Evolutionary conservation across 1,140 invertebrate genomes (phyloP), one percentile per base, ranked within the genome.

Genomic region (Melitaea cinxia): DNA sequence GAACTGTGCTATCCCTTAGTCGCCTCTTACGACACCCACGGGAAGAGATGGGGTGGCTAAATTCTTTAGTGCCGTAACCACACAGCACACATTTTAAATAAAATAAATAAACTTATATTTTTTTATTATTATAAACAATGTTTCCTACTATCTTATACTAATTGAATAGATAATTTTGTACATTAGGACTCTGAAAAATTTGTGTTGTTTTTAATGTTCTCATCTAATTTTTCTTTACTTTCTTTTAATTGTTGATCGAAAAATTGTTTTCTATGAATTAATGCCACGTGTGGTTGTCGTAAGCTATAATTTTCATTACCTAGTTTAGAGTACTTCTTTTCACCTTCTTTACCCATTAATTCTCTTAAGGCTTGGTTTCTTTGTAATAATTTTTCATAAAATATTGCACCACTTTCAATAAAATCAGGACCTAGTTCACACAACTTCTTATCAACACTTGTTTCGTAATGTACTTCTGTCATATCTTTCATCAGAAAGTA

Each of bases 291-390:
- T 66, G 93, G 94, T 62, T 94, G 92, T 30, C 95, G 85, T 35
- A 96, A 64, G 4, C 93, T 85, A 75, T 91, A 93, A 71, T 93
- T 93, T 72, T 94, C 93, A 91, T 97, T 96, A 47, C 96, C 96
- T 49, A 91, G 77, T 14, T 88, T 88, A 6, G 94, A 94, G 73
- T 93, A 96, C 42, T 86, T 79, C 23, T 88, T 89, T 81, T 93
- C 84, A 12, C 93, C 92, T 73, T 93, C 80, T 12, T 80, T 72
- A 2, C 94, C 94, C 80, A 96, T 88, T 2, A 97, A 77, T 42
- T 88, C 80, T 69, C 95, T 84, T 12, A 96, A 73, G 0, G 95
- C 95, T 65, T 93, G 93, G 82, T 97, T 97, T 77, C 94, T 93
- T 66, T 93, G 85, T 39, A 96, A 75, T 9, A 94, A 80, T 86